Evolutionary conservation across 2,113 vertebrate species (phyloP), one percentile per base, ranked within the genome.

Genomic region (Ptyas mucosa): DNA sequence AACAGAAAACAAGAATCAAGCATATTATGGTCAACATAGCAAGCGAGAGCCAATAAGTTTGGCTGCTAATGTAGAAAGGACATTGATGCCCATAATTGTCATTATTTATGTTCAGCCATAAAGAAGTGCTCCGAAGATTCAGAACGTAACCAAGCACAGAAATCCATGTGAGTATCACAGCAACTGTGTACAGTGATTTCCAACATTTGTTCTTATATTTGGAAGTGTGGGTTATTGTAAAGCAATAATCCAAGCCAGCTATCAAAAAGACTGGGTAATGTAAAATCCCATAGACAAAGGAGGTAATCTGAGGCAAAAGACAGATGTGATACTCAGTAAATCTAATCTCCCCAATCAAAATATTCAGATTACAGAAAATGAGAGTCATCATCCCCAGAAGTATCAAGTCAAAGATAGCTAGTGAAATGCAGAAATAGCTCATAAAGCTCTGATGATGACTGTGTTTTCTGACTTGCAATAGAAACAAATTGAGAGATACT

Each of bases 261-360:
- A 97, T 49, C 0, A 98, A 52, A 24, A 96, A 97, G 2, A 98
- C 96, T 0, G 98, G 98, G 93, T 97, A 98, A 93, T 98, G 98
- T 95, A 99, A 39, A 39, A 96, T 51, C 0, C 97, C 91, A 0
- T 98, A 98, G 89, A 97, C 94, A 6, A 97, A 95, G 39, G 98
- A 98, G 0, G 96, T 43, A 54, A 98, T 97, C 96, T 99, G 98
- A 46, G 98, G 97, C 89, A 99, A 93, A 8, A 99, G 95, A 91
- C 98, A 99, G 20, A 98, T 95, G 46, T 99, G 98, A 81, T 98
- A 98, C 49, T 53, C 96, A 0, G 98, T 98, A 92, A 99, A 94
- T 43, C 96, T 95, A 61, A 98, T 8, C 0, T 98, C 98, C 81
- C 97, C 94, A 91, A 98, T 55, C 0, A 95, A 85, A 88, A 98